Evolutionary conservation across 2,113 vertebrate genomes (phyloP), one percentile per base, ranked within the genome.

Genomic region (Bettongia penicillata): DNA sequence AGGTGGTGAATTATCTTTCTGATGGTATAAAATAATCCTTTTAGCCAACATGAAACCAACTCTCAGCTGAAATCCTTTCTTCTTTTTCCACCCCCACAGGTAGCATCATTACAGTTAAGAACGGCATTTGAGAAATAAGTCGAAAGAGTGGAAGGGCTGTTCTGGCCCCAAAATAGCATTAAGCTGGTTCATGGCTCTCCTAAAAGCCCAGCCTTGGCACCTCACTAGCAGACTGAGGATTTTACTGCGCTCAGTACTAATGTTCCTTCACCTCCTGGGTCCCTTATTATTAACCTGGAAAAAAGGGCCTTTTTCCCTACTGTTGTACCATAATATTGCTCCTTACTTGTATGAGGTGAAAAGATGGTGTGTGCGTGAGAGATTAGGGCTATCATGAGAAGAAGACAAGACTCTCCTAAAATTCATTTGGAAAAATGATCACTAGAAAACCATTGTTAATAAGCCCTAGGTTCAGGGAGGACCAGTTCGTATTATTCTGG

Each of bases 1-100:
- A 97, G 95, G 92, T 68, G 93, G 97, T 24, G 97, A 96, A 96
- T 98, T 98, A 97, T 96, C 97, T 96, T 98, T 98, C 97, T 96
- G 97, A 95, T 97, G 98, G 89, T 95, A 97, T 94, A 95, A 97
- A 97, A 96, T 90, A 91, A 94, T 97, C 95, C 97, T 97, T 97
- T 96, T 93, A 95, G 96, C 92, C 97, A 95, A 95, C 97, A 97
- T 96, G 93, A 95, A 98, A 95, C 94, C 94, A 95, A 89, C 94
- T 97, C 96, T 97, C 92, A 90, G 53, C 91, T 93, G 53, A 97
- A 97, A 96, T 95, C 94, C 51, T 57, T 90, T 51, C 22, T 53
- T 89, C 89, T 94, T 94, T 93, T 91, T 91, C 95, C 91, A 92
- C 96, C 94, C 97, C 92, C 10, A 90, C 90, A 96, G 94, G 96